A percentile compares a stretch with the other conserved stretches of the same genome.
phyloP scores from a whole-genome alignment of 2,797 vertebrate genomes.

The Denticeps clupeoides region DNA sequence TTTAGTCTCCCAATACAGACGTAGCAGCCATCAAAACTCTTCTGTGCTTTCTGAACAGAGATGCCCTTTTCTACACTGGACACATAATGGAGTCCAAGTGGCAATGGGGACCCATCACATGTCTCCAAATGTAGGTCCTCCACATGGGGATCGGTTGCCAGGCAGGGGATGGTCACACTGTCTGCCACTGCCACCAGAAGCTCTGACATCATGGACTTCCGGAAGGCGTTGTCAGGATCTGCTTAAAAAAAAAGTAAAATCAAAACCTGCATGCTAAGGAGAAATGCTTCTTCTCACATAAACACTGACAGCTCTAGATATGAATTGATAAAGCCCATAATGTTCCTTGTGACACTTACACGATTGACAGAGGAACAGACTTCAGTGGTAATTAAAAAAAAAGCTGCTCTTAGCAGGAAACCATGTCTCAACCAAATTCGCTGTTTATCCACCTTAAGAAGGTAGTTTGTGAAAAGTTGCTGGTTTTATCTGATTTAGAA shows the following conservation, averaged over 20 bases:
- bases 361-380: too few species aligned
- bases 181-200: conserved; percentile 65
- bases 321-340: too few species aligned
- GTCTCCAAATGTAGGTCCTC: conserved; percentile 61
- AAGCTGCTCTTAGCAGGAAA: too few species aligned
- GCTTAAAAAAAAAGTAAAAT: conserved; percentile 41
- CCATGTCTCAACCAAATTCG: too few species aligned
- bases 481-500: too few species aligned
- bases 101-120: conserved; percentile 56
- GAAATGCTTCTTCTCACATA: background rate
- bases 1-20: conserved; percentile 63
- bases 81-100: conserved; percentile 54
- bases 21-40: conserved; percentile 70
- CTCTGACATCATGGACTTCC: conserved; percentile 51
- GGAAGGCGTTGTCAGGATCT: conserved; percentile 83
- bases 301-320: too few species aligned
- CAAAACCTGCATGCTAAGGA: conserved; percentile 16
- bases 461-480: too few species aligned
- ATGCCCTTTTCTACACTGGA: conserved; percentile 73
- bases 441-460: too few species aligned
- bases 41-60: conserved; percentile 58
- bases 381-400: too few species aligned
- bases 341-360: too few species aligned
- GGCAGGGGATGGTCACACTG: conserved; percentile 65
- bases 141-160: conserved; percentile 76